Conservation (phyloP, 2,888 invertebrate genomes). For the Campopleginae sp. region DNA sequence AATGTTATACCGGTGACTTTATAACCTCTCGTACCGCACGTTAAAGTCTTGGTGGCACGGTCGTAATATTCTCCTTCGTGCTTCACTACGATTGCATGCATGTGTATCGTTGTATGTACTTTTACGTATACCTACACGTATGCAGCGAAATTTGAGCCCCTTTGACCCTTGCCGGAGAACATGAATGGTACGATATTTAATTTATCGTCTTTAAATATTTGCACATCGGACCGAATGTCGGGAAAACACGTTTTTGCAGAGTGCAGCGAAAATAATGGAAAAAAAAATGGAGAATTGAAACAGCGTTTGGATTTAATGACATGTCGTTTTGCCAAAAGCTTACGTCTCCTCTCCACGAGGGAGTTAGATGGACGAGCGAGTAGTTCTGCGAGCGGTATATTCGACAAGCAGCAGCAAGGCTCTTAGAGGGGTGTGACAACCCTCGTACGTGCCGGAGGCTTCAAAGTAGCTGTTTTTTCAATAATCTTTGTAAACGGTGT, state of each 20-base stretch:
- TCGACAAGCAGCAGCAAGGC: neutral
- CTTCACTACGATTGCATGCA: neutral
- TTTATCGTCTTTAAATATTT: too few relatives aligned
- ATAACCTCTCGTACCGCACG: slow-evolving; percentile 22
- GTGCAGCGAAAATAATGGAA: neutral
- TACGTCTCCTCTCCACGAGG: neutral
- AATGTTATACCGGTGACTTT: slow-evolving; percentile 15
- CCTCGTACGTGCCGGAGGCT: neutral
- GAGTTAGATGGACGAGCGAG: neutral
- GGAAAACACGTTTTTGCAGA: too few relatives aligned
- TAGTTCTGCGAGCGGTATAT: neutral
- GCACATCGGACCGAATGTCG: too few relatives aligned
- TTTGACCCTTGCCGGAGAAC: neutral
- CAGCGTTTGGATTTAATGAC: neutral
- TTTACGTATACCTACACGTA: neutral
- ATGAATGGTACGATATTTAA: too few relatives aligned
- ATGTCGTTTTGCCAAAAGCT: neutral
- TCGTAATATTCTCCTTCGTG: slow-evolving; percentile 21
- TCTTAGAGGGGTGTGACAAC: neutral
- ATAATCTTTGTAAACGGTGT: neutral
- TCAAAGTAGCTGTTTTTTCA: neutral
- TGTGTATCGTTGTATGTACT: neutral
- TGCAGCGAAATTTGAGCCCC: neutral
- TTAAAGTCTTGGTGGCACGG: slow-evolving; percentile 30
- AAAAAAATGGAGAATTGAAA: neutral